Conservation (phyloP, 2,888 invertebrate species). For the Caenorhabditis sp. region DNA sequence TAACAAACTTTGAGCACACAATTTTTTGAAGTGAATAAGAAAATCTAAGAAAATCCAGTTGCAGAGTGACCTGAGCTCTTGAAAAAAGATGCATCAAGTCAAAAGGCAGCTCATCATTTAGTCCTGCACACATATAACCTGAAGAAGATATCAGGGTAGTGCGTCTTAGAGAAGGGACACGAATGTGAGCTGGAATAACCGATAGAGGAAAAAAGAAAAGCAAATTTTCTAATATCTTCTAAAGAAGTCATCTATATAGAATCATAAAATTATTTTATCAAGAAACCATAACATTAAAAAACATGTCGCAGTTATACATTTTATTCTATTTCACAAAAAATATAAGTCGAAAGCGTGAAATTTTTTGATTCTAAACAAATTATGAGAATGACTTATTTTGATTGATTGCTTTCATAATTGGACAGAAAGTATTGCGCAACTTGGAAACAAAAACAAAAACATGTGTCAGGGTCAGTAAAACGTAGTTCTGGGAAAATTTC, state of each 20-base stretch:
- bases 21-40: too few species aligned
- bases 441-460: not conserved
- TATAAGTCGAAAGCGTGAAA: too few species aligned
- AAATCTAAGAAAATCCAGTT: too few species aligned
- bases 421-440: not conserved
- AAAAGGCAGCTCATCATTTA: constrained; percentile 28
- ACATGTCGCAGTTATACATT: constrained; percentile 54
- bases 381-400: constrained; percentile 21
- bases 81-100: constrained; percentile 18
- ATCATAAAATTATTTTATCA: constrained; percentile 53
- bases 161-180: constrained; percentile 3
- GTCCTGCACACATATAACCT: constrained; percentile 25
- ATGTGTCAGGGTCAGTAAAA: too few species aligned
- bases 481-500: too few species aligned
- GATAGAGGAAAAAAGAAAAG: constrained; percentile 13
- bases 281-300: constrained; percentile 51
- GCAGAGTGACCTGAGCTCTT: not conserved
- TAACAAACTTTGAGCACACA: too few species aligned
- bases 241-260: constrained; percentile 48
- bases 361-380: too few species aligned
- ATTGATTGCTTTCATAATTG: constrained; percentile 49
- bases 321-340: too few species aligned
- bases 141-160: constrained; percentile 22
- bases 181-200: constrained; percentile 43
- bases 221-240: constrained; percentile 54